phyloP scores from a whole-genome alignment of 1,140 invertebrate genomes.

The Eumeta japonica region DNA sequence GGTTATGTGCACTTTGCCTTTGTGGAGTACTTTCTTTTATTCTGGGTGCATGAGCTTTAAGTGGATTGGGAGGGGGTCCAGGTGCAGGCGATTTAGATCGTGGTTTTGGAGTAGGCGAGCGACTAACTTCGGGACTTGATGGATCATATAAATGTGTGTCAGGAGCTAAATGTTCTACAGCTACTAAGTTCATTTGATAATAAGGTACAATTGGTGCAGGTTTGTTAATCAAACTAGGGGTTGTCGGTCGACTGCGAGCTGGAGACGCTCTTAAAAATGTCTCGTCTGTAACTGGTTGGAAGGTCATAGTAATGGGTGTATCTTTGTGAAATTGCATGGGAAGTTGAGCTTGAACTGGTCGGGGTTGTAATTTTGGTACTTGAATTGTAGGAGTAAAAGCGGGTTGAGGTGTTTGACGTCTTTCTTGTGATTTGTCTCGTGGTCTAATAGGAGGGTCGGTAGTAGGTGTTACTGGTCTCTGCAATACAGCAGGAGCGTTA shows the following conservation, averaged over 20 bases:
- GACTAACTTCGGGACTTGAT: slow-evolving; percentile 54
- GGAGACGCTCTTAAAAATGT: slow-evolving; percentile 44
- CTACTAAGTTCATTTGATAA: slow-evolving; percentile 66
- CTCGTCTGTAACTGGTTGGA: slow-evolving; percentile 62
- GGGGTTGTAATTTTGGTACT: slow-evolving; percentile 18
- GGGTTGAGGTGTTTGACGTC: slow-evolving; percentile 13
- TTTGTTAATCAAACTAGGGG: slow-evolving; percentile 66
- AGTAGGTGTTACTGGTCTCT: slow-evolving; percentile 33
- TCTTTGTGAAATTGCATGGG: slow-evolving; percentile 32
- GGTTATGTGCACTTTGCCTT: slow-evolving; percentile 20
- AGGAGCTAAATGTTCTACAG: slow-evolving; percentile 58
- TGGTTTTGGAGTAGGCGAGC: slow-evolving; percentile 60
- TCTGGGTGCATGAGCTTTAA: slow-evolving; percentile 59
- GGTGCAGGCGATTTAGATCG: slow-evolving; percentile 60
- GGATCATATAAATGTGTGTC: slow-evolving; percentile 60
- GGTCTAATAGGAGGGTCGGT: slow-evolving; percentile 26
- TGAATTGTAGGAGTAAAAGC: slow-evolving; percentile 13
- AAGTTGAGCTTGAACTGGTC: slow-evolving; percentile 16
- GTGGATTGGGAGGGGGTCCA: slow-evolving; percentile 61
- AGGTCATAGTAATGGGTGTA: slow-evolving; percentile 49
- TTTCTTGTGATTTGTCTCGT: slow-evolving; percentile 25
- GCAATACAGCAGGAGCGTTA: slow-evolving; percentile 29
- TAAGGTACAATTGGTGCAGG: slow-evolving; percentile 64
- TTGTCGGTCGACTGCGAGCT: slow-evolving; percentile 53
- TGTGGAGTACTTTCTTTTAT: slow-evolving; percentile 46